Base-by-base conservation (phyloP, 2,113 vertebrate species). In the Pristiophorus japonicus region DNA sequence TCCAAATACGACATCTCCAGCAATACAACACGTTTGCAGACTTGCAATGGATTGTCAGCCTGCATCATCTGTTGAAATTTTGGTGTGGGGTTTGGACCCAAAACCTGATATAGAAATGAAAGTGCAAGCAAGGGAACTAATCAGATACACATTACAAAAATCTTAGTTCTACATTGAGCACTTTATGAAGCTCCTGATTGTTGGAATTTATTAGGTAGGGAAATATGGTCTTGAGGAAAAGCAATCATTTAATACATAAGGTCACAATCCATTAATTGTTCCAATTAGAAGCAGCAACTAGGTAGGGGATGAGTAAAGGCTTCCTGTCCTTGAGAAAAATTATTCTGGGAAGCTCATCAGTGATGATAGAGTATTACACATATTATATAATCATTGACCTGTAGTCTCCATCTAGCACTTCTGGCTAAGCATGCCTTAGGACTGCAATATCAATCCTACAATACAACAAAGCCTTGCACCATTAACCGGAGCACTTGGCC, bases 241-340 rank as follows among this genome's bases (percentile, higher is more conserved):
- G 70, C 78, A 38, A 45, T 45, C 78, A 84, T 84, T 84, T 42
- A 81, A 84, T 84, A 22, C 78, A 84, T 42, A 84, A 81, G 45
- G 78, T 84, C 78, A 84, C 78, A 84, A 84, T 84, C 78, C 78
- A 84, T 84, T 84, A 84, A 84, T 84, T 84, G 78, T 84, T 84
- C 78, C 78, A 84, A 84, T 84, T 84, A 84, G 18, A 84, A 84
- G 78, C 38, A 20, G 78, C 38, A 73, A 7, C 7, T 73, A 73
- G 70, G 70, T 34, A 73, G 78, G 78, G 38, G 78, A 45, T 16
- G 38, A 42, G 3, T 84, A 45, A 20, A 84, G 78, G 78, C 4
- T 42, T 45, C 38, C 38, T 45, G 78, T 18, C 42, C 78, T 84
- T 84, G 38, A 84, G 78, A 84, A 45, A 24, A 45, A 84, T 84